Conservation (phyloP, 1,140 invertebrate genomes). For the Drosophila simulans region DNA sequence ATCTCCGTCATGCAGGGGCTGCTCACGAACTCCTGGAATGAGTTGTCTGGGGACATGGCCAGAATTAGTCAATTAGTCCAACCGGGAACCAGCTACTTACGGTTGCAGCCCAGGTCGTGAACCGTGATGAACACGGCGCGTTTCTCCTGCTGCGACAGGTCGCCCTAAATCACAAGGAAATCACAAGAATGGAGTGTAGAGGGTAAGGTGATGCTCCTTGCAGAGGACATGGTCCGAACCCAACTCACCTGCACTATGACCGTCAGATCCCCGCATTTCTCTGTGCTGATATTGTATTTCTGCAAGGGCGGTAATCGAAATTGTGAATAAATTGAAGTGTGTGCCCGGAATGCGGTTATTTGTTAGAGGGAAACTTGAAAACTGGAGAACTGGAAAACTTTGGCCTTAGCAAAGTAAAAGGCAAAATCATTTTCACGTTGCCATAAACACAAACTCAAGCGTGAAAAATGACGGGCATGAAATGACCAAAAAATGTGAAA, state of each 20-base stretch:
- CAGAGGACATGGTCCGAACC: not conserved
- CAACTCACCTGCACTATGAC: conserved; percentile 88
- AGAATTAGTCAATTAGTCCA: conserved; percentile 27
- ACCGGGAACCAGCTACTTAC: conserved; percentile 87
- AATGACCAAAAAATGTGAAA: conserved; percentile 75
- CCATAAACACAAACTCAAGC: conserved; percentile 69
- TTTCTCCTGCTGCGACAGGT: conserved; percentile 91
- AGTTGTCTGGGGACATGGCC: conserved; percentile 86
- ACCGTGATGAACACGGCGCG: conserved; percentile 94
- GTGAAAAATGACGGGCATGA: conserved; percentile 75
- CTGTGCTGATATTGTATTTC: conserved; percentile 90
- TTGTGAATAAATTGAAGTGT: conserved; percentile 35
- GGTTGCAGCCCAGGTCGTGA: conserved; percentile 95
- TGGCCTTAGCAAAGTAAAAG: conserved; percentile 32
- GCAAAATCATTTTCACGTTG: conserved; percentile 66
- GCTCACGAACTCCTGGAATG: conserved; percentile 91
- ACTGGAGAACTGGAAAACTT: conserved; percentile 22
- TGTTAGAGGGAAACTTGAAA: conserved; percentile 18
- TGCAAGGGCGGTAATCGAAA: conserved; percentile 81
- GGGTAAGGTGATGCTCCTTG: not conserved
- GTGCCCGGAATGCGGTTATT: conserved; percentile 13
- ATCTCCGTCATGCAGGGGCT: conserved; percentile 93
- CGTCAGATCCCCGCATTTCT: conserved; percentile 88
- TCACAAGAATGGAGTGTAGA: not conserved
- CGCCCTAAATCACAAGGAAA: conserved; percentile 87